Evolutionary conservation across 64 coral and sea anemone genomes (phyloP).

Genomic region (Acropora yongei): DNA sequence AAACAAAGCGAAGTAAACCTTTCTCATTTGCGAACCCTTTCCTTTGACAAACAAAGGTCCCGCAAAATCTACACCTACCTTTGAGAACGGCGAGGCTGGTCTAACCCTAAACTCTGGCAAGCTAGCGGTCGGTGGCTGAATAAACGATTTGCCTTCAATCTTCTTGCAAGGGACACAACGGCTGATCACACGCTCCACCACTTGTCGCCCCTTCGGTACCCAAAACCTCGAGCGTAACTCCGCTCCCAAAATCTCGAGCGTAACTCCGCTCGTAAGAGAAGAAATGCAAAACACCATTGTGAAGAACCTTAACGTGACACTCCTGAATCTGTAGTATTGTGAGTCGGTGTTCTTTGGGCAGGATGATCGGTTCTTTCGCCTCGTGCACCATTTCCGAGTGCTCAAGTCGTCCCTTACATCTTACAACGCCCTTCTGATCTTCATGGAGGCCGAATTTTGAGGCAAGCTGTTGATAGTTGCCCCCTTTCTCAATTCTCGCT

Average conservation of each 20-base stretch:
- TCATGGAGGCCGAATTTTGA: conserved; percentile 51
- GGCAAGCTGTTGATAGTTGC: conserved; percentile 31
- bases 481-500: conserved; percentile 30
- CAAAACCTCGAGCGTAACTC: conserved; percentile 46
- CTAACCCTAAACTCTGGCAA: conserved; percentile 37
- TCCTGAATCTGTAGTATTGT: conserved; percentile 48
- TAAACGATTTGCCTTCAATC: too few species aligned
- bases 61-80: conserved; percentile 70
- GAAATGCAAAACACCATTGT: conserved; percentile 58
- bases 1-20: conserved; percentile 36
- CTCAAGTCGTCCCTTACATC: conserved; percentile 39
- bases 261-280: conserved; percentile 23
- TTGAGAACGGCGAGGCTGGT: conserved; percentile 23
- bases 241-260: conserved; percentile 23
- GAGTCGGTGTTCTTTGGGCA: conserved; percentile 53
- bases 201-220: conserved; percentile 40
- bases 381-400: conserved; percentile 21
- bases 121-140: conserved; percentile 5
- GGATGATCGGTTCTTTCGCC: conserved; percentile 42
- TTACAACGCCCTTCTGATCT: conserved; percentile 23
- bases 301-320: conserved; percentile 34
- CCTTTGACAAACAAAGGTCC: conserved; percentile 66
- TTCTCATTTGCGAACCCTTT: background rate
- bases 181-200: conserved; percentile 8
- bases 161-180: conserved; percentile 34